Conservation (phyloP, 2,888 invertebrate species). For the Deroplatys truncata region DNA sequence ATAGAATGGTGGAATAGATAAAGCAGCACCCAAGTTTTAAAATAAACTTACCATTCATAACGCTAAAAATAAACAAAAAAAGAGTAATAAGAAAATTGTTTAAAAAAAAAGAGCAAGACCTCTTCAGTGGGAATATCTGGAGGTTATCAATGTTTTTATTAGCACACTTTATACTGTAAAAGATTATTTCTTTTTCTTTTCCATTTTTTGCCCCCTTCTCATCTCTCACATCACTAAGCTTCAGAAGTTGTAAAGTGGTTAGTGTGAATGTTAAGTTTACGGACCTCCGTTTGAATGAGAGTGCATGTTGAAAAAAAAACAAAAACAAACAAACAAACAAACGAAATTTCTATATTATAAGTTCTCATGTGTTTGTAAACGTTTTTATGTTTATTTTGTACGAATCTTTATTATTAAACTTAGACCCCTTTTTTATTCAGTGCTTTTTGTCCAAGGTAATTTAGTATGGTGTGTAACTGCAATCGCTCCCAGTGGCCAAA, state of each 20-base stretch:
- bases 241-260: not conserved
- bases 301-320: not conserved
- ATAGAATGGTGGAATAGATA: constrained; percentile 1
- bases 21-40: not conserved
- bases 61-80: not conserved
- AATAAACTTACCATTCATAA: not conserved
- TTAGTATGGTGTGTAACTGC: not conserved
- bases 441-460: not conserved
- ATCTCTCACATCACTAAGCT: not conserved
- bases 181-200: not conserved
- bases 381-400: constrained; percentile 10
- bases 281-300: constrained; percentile 3
- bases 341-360: not conserved
- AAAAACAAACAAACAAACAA: not conserved
- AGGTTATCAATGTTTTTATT: constrained; percentile 11
- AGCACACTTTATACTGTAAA: constrained; percentile 18
- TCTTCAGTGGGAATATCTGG: not conserved
- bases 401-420: not conserved
- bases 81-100: constrained; percentile 7
- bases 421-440: constrained; percentile 3
- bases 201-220: not conserved
- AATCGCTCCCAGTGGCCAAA: not conserved
- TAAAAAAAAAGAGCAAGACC: not conserved
- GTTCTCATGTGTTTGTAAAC: not conserved
- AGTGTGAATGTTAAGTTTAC: constrained; percentile 4